These are phyloP conservation scores for Drosophila elegans DNA, from an alignment of 1,140 invertebrate species.

Conservation along the genomic window DNA sequence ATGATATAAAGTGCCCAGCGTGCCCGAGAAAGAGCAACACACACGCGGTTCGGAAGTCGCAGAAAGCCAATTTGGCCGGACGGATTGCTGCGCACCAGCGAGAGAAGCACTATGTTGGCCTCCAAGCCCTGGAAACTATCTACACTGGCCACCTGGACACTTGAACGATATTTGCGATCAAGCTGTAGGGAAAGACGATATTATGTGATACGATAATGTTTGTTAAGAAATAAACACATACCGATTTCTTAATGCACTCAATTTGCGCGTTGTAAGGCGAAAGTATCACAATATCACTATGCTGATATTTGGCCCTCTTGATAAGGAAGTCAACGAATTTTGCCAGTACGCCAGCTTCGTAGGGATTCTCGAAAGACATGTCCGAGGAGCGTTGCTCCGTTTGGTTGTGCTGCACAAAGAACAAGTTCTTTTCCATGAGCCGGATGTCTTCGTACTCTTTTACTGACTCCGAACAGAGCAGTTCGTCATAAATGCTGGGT, in stretches of 20 bases:
- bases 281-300: slow-evolving; percentile 88
- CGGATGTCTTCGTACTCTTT: slow-evolving; percentile 85
- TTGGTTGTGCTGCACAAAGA: slow-evolving; percentile 87
- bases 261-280: slow-evolving; percentile 88
- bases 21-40: slow-evolving; percentile 93
- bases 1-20: slow-evolving; percentile 88
- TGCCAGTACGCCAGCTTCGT: slow-evolving; percentile 87
- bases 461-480: slow-evolving; percentile 87
- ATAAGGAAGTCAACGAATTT: slow-evolving; percentile 87
- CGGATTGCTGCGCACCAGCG: slow-evolving; percentile 91
- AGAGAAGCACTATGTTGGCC: slow-evolving; percentile 93
- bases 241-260: slow-evolving; percentile 42
- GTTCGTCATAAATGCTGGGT: slow-evolving; percentile 87
- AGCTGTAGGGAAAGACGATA: slow-evolving; percentile 71
- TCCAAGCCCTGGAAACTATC: slow-evolving; percentile 96
- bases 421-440: slow-evolving; percentile 87
- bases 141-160: slow-evolving; percentile 87
- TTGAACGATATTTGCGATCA: slow-evolving; percentile 80
- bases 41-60: slow-evolving; percentile 90
- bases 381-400: slow-evolving; percentile 73
- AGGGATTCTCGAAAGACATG: slow-evolving; percentile 86
- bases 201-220: background rate
- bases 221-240: background rate
- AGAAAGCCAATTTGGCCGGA: slow-evolving; percentile 92
- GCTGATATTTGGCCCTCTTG: slow-evolving; percentile 86